Evolutionary conservation across 1,140 invertebrate genomes (phyloP), one percentile per base, ranked within the genome.

Genomic region (Eulimnadia texana): DNA sequence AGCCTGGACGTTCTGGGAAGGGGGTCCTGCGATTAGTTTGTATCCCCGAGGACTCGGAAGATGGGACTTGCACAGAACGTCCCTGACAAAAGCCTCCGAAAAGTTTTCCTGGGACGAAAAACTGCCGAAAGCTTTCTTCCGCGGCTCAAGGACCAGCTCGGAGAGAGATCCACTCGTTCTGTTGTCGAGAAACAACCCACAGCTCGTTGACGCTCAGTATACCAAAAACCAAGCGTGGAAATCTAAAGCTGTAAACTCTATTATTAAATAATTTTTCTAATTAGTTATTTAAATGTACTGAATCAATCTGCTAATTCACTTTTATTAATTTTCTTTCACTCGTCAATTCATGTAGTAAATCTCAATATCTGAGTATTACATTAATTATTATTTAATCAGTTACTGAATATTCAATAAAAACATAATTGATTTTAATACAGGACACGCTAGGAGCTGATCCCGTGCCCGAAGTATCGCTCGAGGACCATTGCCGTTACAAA

Each of bases 221-320:
- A 98, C 94, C 0, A 97, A 95, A 74, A 98, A 98, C 77, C 94
- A 98, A 78, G 93, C 93, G 0, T 98, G 93, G 93, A 95, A 91
- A 73, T 96, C 93, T 28, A 82, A 90, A 66, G 79, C 80, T 62
- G 85, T 86, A 77, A 72, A 69, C n/a, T 56, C 33, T 23, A 52
- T 1, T 2, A 50, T 2, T 50, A 61, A 59, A 20, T 65, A 52
- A 23, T 23, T 54, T 54, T 24, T 25, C 20, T 9, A 9, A 52
- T 52, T 42, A 16, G 6, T 6, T 42, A 42, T 42, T 42, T 42
- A 6, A 42, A 9, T n/a, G n/a, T n/a, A n/a, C n/a, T n/a, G n/a
- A n/a, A n/a, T n/a, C n/a, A n/a, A n/a, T n/a, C n/a, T n/a, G n/a
- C n/a, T n/a, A n/a, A n/a, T n/a, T n/a, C n/a, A n/a, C n/a, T n/a